Percentiles rank a stretch among this genome's conserved stretches.
phyloP scores from a whole-genome alignment of 1,140 invertebrate genomes.

The Centruroides sculpturatus region DNA sequence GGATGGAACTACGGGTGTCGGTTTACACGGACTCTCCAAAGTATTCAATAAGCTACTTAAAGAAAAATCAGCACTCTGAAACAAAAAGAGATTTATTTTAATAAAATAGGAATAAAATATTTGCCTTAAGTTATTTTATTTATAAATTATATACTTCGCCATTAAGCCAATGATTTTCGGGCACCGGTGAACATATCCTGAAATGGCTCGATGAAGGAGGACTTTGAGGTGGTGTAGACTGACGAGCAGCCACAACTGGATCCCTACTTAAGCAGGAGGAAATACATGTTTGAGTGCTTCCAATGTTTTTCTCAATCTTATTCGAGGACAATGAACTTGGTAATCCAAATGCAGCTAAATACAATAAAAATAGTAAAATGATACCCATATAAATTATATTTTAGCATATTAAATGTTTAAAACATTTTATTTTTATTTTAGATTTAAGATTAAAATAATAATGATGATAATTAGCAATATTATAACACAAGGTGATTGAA shows the following conservation, averaged over 20 bases:
- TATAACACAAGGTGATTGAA: too few relatives aligned
- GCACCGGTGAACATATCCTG: slow-evolving; percentile 4
- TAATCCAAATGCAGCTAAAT: slow-evolving; percentile 4
- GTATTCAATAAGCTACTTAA: slow-evolving; percentile 16
- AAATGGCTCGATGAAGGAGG: slow-evolving; percentile 6
- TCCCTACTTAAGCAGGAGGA: neutral
- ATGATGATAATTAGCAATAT: too few relatives aligned
- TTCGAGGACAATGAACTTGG: neutral
- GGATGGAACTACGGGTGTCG: slow-evolving; percentile 13
- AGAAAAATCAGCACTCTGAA: slow-evolving; percentile 15
- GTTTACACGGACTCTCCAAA: slow-evolving; percentile 14
- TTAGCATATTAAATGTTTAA: too few relatives aligned
- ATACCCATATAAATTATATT: too few relatives aligned
- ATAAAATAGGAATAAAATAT: neutral
- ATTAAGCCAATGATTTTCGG: slow-evolving; percentile 13
- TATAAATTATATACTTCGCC: slow-evolving; percentile 7
- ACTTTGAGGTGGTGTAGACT: slow-evolving; percentile 7
- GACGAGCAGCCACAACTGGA: neutral
- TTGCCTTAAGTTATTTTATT: neutral
- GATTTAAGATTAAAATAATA: too few relatives aligned
- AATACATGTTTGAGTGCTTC: neutral
- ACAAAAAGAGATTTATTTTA: neutral
- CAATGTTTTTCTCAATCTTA: neutral
- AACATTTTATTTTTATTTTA: too few relatives aligned
- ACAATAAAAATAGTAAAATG: neutral